Conservation (phyloP, 2,113 vertebrate genomes). For the Desmodus rotundus region DNA sequence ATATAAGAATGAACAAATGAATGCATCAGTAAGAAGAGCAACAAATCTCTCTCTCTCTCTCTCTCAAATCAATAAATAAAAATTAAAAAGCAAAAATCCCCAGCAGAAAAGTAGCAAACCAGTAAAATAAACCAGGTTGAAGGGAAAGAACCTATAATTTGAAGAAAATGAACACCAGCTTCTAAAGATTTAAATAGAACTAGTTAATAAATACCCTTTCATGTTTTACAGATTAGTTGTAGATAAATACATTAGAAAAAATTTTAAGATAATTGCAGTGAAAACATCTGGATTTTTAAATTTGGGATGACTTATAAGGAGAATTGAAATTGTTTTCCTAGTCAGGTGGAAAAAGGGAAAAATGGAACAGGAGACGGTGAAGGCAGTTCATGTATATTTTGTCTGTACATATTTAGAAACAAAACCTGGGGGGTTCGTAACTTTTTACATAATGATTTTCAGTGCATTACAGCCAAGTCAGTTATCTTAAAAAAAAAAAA, state of each 20-base stretch:
- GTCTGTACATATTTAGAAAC: constrained; percentile 18
- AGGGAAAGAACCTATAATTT: not conserved
- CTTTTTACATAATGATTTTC: constrained; percentile 14
- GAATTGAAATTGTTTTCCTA: constrained; percentile 4
- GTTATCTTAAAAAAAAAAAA: not conserved
- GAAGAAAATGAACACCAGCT: not conserved
- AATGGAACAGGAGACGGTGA: not conserved
- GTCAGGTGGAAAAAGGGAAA: not conserved
- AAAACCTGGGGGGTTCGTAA: not conserved
- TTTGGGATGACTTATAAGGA: constrained; percentile 1
- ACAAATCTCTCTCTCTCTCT: not conserved
- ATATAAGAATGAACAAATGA: not conserved
- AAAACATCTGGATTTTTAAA: constrained; percentile 35
- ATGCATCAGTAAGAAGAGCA: not conserved
- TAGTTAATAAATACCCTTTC: constrained; percentile 6
- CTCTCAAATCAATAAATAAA: not conserved
- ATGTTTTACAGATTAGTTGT: not conserved
- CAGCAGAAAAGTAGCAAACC: not conserved
- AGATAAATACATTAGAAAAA: not conserved
- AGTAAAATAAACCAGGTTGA: not conserved
- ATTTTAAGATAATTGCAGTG: not conserved
- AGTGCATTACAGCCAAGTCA: not conserved
- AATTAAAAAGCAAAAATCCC: not conserved
- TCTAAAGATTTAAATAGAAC: constrained; percentile 20
- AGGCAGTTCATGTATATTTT: not conserved